Conservation (phyloP, 1,140 invertebrate genomes). For the Dendroctonus valens region DNA sequence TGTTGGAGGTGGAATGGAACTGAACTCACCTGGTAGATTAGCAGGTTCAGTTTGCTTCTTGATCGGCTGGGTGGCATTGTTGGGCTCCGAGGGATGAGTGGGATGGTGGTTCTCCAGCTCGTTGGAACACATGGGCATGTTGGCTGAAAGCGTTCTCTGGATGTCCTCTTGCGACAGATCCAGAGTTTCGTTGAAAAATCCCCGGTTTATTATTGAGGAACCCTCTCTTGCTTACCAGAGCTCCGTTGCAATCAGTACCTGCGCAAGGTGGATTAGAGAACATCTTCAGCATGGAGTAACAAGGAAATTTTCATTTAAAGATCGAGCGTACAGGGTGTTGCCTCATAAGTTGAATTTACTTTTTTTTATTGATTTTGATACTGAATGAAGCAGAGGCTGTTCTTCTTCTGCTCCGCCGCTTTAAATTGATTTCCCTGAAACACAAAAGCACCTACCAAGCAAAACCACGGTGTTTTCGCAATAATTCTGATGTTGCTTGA, state of each 20-base stretch:
- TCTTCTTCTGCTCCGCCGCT: too few species aligned
- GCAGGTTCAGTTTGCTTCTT: slow-evolving; percentile 34
- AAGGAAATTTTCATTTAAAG: too few species aligned
- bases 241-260: slow-evolving; percentile 51
- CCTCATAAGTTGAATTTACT: too few species aligned
- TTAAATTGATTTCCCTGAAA: too few species aligned
- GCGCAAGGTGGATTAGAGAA: too few species aligned
- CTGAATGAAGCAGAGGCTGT: too few species aligned
- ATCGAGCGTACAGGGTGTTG: too few species aligned
- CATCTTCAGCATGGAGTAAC: too few species aligned
- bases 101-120: slow-evolving; percentile 47
- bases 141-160: slow-evolving; percentile 84
- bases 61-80: slow-evolving; percentile 41
- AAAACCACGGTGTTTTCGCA: slow-evolving; percentile 61
- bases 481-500: slow-evolving; percentile 53
- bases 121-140: slow-evolving; percentile 70
- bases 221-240: slow-evolving; percentile 51
- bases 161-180: slow-evolving; percentile 92
- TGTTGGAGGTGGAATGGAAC: too few species aligned
- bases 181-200: slow-evolving; percentile 76
- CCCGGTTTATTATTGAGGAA: slow-evolving; percentile 55
- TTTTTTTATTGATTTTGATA: too few species aligned
- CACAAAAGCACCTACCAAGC: slow-evolving; percentile 38
- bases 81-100: slow-evolving; percentile 41
- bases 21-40: slow-evolving; percentile 20